Evolutionary conservation across 2,113 vertebrate genomes (phyloP).

Genomic region (Thalassarche chlororhynchos): DNA sequence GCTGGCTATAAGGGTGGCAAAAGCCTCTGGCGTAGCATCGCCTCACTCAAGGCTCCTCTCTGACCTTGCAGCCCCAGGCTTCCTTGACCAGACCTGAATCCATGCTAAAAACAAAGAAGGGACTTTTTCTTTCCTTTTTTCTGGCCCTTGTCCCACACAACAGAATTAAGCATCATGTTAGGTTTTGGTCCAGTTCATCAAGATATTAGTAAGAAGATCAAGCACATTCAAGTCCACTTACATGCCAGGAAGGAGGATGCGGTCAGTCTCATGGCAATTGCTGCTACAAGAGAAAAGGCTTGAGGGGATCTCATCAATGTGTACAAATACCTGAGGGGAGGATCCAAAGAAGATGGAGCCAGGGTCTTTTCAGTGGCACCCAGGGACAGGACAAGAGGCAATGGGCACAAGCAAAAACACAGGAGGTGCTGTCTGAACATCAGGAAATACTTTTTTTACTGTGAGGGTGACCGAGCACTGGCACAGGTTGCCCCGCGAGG

Average conservation of each 20-base stretch:
- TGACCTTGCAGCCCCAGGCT: neutral
- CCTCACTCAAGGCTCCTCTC: neutral
- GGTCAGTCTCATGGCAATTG: neutral
- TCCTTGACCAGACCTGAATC: neutral
- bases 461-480: neutral
- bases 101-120: neutral
- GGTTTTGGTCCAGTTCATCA: neutral
- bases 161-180: neutral
- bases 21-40: accelerated
- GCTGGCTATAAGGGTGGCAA: neutral
- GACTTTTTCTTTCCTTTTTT: neutral
- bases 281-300: neutral
- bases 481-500: neutral
- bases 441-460: neutral
- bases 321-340: neutral
- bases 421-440: neutral
- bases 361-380: neutral
- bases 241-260: neutral
- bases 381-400: neutral
- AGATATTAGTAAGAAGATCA: neutral
- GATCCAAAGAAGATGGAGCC: neutral
- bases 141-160: neutral
- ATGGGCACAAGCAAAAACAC: neutral
- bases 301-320: too few relatives aligned
- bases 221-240: neutral